Conservation (phyloP, 2,797 vertebrate genomes). For the Fistularia commersonii region DNA sequence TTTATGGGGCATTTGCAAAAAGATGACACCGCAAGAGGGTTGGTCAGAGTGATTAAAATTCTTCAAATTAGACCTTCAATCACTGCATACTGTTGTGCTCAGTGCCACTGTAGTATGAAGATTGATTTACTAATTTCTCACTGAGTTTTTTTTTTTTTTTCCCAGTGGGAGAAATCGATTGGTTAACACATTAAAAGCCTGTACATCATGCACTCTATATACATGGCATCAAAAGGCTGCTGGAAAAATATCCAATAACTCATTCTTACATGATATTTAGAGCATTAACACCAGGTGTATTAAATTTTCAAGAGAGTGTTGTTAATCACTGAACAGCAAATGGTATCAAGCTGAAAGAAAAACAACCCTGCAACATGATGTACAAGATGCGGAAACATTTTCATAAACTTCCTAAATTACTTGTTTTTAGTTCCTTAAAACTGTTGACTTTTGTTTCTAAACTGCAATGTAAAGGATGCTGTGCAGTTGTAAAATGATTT, state of each 20-base stretch:
- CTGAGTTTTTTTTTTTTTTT: constrained; percentile 29
- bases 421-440: no score
- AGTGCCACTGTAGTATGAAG: constrained; percentile 40
- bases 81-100: constrained; percentile 46
- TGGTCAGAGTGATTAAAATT: constrained; percentile 61
- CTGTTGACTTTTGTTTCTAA: no score
- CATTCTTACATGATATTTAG: constrained; percentile 19
- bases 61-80: constrained; percentile 64
- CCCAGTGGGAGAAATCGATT: constrained; percentile 55
- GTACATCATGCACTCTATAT: constrained; percentile 43
- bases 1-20: constrained; percentile 65
- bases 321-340: constrained; percentile 42
- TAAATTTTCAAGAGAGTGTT: constrained; percentile 30
- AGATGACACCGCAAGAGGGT: constrained; percentile 60
- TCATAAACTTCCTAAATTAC: no score
- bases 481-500: no score
- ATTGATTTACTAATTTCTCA: constrained; percentile 64
- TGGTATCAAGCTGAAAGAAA: constrained; percentile 18
- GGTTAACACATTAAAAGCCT: constrained; percentile 61
- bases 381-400: no score
- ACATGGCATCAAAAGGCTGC: constrained; percentile 64
- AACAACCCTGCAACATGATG: no score
- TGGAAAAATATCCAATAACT: constrained; percentile 51
- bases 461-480: no score
- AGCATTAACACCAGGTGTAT: constrained; percentile 44